A percentile compares a stretch with the other conserved stretches of the same genome.
Evolutionary conservation across 2,888 invertebrate species (phyloP).

Genomic region (Diaprepes abbreviatus): DNA sequence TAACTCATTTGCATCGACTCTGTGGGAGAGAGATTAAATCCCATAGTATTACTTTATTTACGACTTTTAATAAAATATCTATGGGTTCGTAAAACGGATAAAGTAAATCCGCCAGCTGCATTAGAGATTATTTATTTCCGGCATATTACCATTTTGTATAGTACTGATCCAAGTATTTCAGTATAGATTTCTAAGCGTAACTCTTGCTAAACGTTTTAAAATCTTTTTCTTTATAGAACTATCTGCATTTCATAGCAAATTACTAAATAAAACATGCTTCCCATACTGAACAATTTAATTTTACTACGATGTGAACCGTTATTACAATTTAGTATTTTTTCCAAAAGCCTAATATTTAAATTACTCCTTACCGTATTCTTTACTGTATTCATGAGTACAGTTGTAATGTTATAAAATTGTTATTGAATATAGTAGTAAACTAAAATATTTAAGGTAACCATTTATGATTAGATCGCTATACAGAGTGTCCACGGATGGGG

Average conservation of each 20-base stretch:
- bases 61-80: slow-evolving; percentile 24
- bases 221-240: not conserved
- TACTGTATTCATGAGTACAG: too few relatives aligned
- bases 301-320: not conserved
- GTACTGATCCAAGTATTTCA: not conserved
- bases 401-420: too few relatives aligned
- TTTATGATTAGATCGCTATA: too few relatives aligned
- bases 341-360: too few relatives aligned
- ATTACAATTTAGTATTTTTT: too few relatives aligned
- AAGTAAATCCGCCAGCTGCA: not conserved
- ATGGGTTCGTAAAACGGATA: slow-evolving; percentile 11
- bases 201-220: not conserved
- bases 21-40: slow-evolving; percentile 20
- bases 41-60: slow-evolving; percentile 2
- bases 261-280: not conserved
- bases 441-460: too few relatives aligned
- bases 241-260: slow-evolving; percentile 1
- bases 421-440: too few relatives aligned
- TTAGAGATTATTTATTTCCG: slow-evolving; percentile 13
- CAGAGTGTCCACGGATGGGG: too few relatives aligned
- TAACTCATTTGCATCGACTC: not conserved
- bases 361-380: too few relatives aligned
- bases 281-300: not conserved
- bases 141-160: not conserved
- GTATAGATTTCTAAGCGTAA: not conserved